Evolutionary conservation across 1,140 invertebrate genomes (phyloP), one percentile per base, ranked within the genome.

Genomic region (Lepeophtheirus salmonis): DNA sequence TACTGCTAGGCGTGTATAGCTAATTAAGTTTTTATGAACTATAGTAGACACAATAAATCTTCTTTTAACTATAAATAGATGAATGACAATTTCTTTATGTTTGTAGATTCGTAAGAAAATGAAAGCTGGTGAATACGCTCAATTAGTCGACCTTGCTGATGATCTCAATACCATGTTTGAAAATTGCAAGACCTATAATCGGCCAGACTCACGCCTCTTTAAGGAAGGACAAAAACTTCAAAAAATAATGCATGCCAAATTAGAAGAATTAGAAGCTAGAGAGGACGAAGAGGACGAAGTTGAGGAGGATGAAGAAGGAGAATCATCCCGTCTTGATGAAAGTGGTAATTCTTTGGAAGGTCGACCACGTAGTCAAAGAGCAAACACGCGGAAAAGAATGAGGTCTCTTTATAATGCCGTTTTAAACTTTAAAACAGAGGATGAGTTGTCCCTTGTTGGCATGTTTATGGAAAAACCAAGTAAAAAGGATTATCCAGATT

Each of bases 101-200:
- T 50, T 83, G 58, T 88, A 96, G 73, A 95, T 99, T 61, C 80
- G 84, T 63, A 83, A 84, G 54, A 94, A 92, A 74, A 79, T 96
- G 20, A 83, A 88, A 76, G 79, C 81, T 68, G 83, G 84, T 18
- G 79, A 81, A 64, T 97, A 97, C 71, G 86, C 10, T 56, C 16
- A 83, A 14, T 73, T 96, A 2, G 84, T 81, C 63, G 87, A 95
- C 71, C 79, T 97, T 58, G 85, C 87, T n/a, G 82, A 82, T 0
- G 94, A 97, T 69, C 79, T 97, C 75, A 92, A 92, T 70, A 80
- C 95, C n/a, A 92, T 98, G 83, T 94, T 97, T 76, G 86, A 96
- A 69, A 97, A 97, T 76, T 91, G 92, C 4, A 91, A 90, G 69
- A 82, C 83, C 65, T 97, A 95, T 70, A 97, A 97, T 70, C 73